Evolutionary conservation across 2,113 vertebrate genomes (phyloP).

Genomic region (Haplochromis vanheusdeni): DNA sequence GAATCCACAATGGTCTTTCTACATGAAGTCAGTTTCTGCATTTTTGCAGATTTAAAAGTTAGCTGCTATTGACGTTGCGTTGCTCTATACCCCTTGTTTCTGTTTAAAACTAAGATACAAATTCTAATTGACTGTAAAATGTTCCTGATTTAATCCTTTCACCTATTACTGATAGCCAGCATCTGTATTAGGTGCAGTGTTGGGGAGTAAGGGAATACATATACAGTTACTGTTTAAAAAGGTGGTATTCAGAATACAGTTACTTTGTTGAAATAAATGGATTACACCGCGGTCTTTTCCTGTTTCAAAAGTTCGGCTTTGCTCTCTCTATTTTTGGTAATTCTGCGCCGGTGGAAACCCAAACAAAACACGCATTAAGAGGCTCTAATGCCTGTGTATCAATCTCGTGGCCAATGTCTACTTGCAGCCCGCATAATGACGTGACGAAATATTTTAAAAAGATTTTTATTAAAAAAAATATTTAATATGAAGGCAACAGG

Average conservation of each 20-base stretch:
- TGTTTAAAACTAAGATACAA: not conserved
- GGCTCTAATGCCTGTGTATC: no score
- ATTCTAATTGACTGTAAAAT: not conserved
- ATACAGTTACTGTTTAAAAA: no score
- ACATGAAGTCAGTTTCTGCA: not conserved
- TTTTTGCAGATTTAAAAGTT: not conserved
- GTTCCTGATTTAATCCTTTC: not conserved
- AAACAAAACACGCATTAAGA: no score
- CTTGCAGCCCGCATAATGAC: no score
- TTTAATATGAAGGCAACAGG: no score
- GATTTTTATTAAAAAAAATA: accelerated
- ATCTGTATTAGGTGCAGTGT: not conserved
- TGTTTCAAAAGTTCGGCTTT: no score
- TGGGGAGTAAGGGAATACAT: no score
- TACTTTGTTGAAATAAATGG: no score
- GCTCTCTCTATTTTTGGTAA: no score
- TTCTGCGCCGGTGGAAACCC: accelerated
- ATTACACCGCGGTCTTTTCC: accelerated
- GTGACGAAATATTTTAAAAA: no score
- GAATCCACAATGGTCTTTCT: not conserved
- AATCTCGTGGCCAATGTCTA: no score
- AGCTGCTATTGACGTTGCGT: not conserved
- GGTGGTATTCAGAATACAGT: no score
- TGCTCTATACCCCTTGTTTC: not conserved
- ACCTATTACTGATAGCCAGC: not conserved